A percentile compares a stretch with the other conserved stretches of the same genome.
These are phyloP conservation scores for Collichthys lucidus DNA, from an alignment of 2,113 vertebrate species.

Conservation along the genomic window DNA sequence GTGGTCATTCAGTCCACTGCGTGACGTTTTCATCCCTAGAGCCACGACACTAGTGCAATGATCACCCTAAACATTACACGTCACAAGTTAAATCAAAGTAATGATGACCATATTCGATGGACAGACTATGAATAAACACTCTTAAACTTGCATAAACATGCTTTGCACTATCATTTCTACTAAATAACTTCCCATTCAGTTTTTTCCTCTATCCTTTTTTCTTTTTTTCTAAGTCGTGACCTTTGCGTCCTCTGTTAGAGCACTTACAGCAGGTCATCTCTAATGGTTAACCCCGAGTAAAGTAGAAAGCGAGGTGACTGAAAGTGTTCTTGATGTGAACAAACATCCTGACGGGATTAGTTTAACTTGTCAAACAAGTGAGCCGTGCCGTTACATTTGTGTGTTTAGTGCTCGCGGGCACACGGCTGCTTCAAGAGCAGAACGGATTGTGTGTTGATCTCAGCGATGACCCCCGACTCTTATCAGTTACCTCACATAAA, in stretches of 20 bases:
- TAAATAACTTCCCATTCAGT: too few relatives aligned
- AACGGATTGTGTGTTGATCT: slow-evolving; percentile 34
- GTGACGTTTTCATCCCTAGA: neutral
- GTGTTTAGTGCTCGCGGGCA: slow-evolving; percentile 12
- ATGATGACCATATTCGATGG: neutral
- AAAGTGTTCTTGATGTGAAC: slow-evolving; percentile 30
- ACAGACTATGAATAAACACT: slow-evolving; percentile 53
- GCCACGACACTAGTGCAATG: neutral
- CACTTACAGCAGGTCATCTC: slow-evolving; percentile 16
- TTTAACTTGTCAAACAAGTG: slow-evolving; percentile 37
- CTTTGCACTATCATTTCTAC: slow-evolving; percentile 24
- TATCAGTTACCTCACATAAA: slow-evolving; percentile 49
- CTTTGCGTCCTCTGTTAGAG: slow-evolving; percentile 10
- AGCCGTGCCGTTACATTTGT: neutral
- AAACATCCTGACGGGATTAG: slow-evolving; percentile 50
- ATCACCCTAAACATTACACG: neutral
- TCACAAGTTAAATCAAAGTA: neutral
- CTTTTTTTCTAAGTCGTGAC: slow-evolving; percentile 42
- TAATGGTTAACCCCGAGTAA: slow-evolving; percentile 40
- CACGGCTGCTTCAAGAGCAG: neutral
- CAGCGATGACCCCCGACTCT: slow-evolving; percentile 29
- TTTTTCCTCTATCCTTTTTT: slow-evolving; percentile 32
- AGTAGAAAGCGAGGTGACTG: slow-evolving; percentile 8
- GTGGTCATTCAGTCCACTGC: neutral
- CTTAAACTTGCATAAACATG: slow-evolving; percentile 52